Base-by-base conservation (phyloP, 1,140 invertebrate genomes). In the Anoplolepis gracilipes region DNA sequence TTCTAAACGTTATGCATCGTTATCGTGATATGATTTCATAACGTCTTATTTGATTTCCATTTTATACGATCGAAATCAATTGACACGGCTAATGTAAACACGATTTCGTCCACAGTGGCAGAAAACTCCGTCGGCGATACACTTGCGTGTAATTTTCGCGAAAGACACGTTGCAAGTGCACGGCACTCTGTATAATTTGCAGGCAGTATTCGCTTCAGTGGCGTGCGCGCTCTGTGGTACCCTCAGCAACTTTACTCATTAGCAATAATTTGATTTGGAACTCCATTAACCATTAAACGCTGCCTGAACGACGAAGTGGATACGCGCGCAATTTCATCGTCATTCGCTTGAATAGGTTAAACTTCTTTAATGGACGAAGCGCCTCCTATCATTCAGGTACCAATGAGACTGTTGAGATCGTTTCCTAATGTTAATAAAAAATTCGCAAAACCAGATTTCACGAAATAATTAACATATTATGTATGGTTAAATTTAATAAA, bases 211-310 rank as follows among this genome's bases (percentile, higher is more conserved):
- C 88, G 88, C 91, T 92, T 89, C 90, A 90, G 88, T 91, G 88
- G 92, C 91, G 86, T 90, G 87, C 92, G 89, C 90, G 88, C 85
- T 90, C 91, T 90, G 91, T 91, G 92, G 89, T 91, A 90, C 90
- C 88, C 91, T 90, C 88, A 84, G 90, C 91, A 93, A 94, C 93
- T 94, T 94, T 94, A 91, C 93, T 93, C 92, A 93, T 94, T 94
- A 94, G 88, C 91, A 91, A 92, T 93, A 94, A 94, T 93, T 94
- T 92, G 92, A 94, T 94, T 94, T 92, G 91, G 91, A 93, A 93
- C 92, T 93, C 92, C 92, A 94, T 94, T 93, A 94, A 93, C 92
- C 90, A 92, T 94, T 93, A 93, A 93, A 90, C 87, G 91, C 85
- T 90, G 90, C 92, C 92, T 90, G 88, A 91, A 91, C 92, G 91